A percentile compares a stretch with the other conserved stretches of the same genome.
Conservation (phyloP, 1,140 invertebrate genomes). For the Carcinoscorpius rotundicauda region DNA sequence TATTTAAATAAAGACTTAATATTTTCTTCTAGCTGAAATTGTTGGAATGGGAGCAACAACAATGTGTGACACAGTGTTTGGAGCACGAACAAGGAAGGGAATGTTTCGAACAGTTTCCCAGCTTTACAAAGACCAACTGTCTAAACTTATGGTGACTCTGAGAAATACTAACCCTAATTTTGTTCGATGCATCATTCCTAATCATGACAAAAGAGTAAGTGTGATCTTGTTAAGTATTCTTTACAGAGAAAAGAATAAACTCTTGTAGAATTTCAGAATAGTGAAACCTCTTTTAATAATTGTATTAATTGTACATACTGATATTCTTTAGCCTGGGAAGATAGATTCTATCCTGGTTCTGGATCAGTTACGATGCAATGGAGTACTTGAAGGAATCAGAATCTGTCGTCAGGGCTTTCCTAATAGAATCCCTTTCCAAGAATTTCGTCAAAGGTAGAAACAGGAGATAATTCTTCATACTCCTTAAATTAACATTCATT, state of each 20-base stretch:
- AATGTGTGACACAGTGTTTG: slow-evolving; percentile 88
- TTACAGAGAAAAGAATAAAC: too few species aligned
- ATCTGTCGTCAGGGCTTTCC: slow-evolving; percentile 99
- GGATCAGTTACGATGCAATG: slow-evolving; percentile 95
- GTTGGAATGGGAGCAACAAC: slow-evolving; percentile 95
- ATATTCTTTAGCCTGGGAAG: slow-evolving; percentile 60
- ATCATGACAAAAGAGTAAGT: slow-evolving; percentile 82
- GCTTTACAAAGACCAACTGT: slow-evolving; percentile 95
- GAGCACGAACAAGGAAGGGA: slow-evolving; percentile 77
- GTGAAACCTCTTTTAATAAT: neutral
- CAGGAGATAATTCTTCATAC: too few species aligned
- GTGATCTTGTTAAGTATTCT: too few species aligned
- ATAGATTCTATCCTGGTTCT: slow-evolving; percentile 92
- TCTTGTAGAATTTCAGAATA: too few species aligned
- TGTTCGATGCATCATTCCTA: slow-evolving; percentile 99
- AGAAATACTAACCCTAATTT: slow-evolving; percentile 99
- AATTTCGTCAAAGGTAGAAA: slow-evolving; percentile 49
- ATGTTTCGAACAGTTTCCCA: slow-evolving; percentile 99
- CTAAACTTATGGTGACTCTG: slow-evolving; percentile 91
- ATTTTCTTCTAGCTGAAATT: slow-evolving; percentile 57
- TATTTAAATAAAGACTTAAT: too few species aligned
- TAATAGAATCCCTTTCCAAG: slow-evolving; percentile 63
- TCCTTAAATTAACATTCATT: slow-evolving; percentile 1
- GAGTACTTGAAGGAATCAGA: slow-evolving; percentile 96
- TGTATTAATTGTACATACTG: neutral